A percentile compares a stretch with the other conserved stretches of the same genome.
Conservation (phyloP, 2,797 vertebrate genomes). For the Helicolenus hilgendorfi region DNA sequence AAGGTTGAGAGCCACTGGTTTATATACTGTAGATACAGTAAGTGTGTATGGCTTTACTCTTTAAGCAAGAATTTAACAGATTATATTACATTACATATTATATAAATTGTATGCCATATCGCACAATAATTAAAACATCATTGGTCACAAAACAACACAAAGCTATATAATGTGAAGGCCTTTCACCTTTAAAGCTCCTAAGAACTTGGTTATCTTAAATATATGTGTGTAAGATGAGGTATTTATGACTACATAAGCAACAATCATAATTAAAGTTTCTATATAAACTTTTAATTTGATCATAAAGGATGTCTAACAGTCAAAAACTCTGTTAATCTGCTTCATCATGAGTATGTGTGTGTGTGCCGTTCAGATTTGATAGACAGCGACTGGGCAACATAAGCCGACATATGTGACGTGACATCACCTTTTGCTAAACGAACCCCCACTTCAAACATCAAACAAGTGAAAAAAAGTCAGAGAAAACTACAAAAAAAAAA, state of each 20-base stretch:
- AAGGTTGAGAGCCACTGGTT: no score
- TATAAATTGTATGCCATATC: neutral
- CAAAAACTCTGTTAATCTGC: neutral
- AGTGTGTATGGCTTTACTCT: neutral
- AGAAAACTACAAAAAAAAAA: neutral
- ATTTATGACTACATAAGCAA: neutral
- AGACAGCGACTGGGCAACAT: neutral
- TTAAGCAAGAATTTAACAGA: neutral
- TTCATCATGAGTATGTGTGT: neutral
- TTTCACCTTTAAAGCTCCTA: neutral
- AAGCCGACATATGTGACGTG: neutral
- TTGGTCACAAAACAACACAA: neutral
- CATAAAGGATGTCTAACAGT: neutral
- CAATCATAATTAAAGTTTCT: neutral
- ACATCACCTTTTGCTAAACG: neutral
- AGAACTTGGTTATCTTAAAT: neutral
- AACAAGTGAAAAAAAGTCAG: neutral
- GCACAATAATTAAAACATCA: neutral
- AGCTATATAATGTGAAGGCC: neutral
- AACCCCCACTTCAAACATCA: neutral
- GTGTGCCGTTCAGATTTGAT: neutral
- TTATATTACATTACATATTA: neutral
- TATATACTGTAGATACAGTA: neutral
- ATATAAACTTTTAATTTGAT: neutral
- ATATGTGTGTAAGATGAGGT: neutral